A percentile compares a stretch with the other conserved stretches of the same genome.
These are phyloP conservation scores for Spinibarbus caldwelli DNA, from an alignment of 2,797 vertebrate genomes.

Conservation along the genomic window DNA sequence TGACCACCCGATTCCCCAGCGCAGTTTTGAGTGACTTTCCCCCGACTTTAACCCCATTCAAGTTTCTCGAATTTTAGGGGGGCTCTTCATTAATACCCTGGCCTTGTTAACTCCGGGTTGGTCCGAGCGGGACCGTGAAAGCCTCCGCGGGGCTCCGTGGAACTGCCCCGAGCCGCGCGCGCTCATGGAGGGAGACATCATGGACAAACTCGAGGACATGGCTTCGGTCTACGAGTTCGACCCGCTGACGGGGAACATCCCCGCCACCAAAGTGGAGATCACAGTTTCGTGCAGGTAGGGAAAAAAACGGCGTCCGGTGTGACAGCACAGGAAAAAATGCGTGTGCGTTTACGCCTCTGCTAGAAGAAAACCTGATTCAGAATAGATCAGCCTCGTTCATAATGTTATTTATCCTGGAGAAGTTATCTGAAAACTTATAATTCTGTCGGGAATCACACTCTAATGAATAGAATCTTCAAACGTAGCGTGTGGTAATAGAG, in stretches of 20 bases:
- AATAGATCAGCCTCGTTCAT: too few species aligned
- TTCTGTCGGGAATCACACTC: neutral
- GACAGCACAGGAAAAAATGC: neutral
- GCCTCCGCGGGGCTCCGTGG: slow-evolving; percentile 70
- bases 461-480: neutral
- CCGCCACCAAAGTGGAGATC: slow-evolving; percentile 94
- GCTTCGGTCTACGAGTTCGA: slow-evolving; percentile 89
- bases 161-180: slow-evolving; percentile 74
- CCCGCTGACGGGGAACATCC: slow-evolving; percentile 88
- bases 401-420: neutral
- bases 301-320: neutral
- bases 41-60: slow-evolving; percentile 11
- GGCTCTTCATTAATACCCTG: slow-evolving; percentile 41
- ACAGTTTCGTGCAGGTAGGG: slow-evolving; percentile 96
- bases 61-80: slow-evolving; percentile 33
- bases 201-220: slow-evolving; percentile 90
- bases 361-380: neutral
- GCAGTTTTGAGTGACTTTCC: slow-evolving; percentile 19
- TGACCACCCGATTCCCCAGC: neutral
- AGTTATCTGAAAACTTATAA: slow-evolving; percentile 3
- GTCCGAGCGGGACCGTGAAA: slow-evolving; percentile 63
- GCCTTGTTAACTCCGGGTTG: slow-evolving; percentile 50
- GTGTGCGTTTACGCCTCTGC: neutral
- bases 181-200: slow-evolving; percentile 83
- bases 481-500: neutral